Evolutionary conservation across 92 coral and sea anemone genomes (phyloP), one percentile per base, ranked within the genome.

Genomic region (Desmophyllum pertusum): DNA sequence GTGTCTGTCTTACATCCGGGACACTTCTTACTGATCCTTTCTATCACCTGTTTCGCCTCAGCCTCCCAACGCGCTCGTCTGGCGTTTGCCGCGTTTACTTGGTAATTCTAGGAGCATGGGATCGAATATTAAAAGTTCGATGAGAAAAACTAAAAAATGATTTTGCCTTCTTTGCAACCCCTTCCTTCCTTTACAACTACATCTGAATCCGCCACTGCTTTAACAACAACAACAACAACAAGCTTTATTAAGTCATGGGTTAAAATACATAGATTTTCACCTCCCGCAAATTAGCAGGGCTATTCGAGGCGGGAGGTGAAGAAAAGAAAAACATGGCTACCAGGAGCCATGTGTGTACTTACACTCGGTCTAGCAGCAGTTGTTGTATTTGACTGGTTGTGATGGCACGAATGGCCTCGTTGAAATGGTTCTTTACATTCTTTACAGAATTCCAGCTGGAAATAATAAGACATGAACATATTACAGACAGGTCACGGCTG

Each of bases 11-110:
- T 66, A 77, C 98, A 95, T 50, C 91, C 85, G 39, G 98, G 98
- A 76, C 98, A 95, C 40, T 73, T 81, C 85, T 95, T 95, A 55
- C 93, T 80, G 25, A 80, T 93, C 65, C 63, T 83, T 9, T 84
- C 48, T 64, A 95, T 95, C 42, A 90, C 86, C 66, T 64, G 65
- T 39, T 80, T 72, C 4, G 98, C 90, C 63, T 95, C 92, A 46
- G 80, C 72, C 42, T 95, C 95, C 98, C 98, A 95, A 64, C 98
- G 87, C 37, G 98, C 91, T 52, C 95, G 84, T 11, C 94, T 89
- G 21, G 97, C 94, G 55, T 89, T 90, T 61, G 83, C 95, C 10
- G 74, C 84, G 48, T 78, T 83, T 6, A 95, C 95, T 63, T 74
- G 90, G 73, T 93, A 94, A 3, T 87, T 88, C 98, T 95, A 65